phyloP scores from a whole-genome alignment of 2,797 vertebrate genomes.

The Nyctibius grandis region DNA sequence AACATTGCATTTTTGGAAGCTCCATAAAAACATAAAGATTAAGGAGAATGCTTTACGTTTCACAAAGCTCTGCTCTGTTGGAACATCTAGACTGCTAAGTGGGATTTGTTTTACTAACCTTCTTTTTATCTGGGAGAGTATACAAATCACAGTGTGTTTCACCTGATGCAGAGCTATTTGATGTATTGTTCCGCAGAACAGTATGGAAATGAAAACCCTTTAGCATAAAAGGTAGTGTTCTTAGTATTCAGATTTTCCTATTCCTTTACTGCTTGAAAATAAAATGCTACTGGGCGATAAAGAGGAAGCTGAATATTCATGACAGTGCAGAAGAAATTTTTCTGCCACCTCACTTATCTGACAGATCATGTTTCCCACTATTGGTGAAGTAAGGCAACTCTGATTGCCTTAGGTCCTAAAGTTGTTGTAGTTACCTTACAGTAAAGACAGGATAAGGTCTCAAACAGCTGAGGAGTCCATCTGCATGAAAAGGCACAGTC shows the following conservation, averaged over 20 bases:
- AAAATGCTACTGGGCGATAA: background rate
- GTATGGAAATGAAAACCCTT: background rate
- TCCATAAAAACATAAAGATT: background rate
- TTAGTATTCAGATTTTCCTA: background rate
- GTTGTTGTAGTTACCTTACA: background rate
- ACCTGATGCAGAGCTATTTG: background rate
- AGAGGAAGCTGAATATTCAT: background rate
- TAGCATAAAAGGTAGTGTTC: background rate
- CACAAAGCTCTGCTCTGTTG: background rate
- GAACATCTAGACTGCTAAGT: background rate
- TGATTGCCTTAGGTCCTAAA: background rate
- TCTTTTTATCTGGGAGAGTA: background rate
- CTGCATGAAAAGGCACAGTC: background rate
- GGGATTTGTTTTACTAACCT: background rate
- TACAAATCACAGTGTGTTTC: background rate
- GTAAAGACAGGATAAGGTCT: background rate
- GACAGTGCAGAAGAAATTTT: background rate
- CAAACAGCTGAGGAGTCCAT: background rate
- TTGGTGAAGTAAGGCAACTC: background rate
- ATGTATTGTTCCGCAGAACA: background rate
- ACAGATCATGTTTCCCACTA: background rate
- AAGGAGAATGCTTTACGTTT: background rate
- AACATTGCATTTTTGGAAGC: background rate
- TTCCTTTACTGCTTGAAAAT: background rate
- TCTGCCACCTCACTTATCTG: background rate